These are phyloP conservation scores for Ceratina australensis DNA, from an alignment of 1,140 invertebrate species.

Conservation along the genomic window DNA sequence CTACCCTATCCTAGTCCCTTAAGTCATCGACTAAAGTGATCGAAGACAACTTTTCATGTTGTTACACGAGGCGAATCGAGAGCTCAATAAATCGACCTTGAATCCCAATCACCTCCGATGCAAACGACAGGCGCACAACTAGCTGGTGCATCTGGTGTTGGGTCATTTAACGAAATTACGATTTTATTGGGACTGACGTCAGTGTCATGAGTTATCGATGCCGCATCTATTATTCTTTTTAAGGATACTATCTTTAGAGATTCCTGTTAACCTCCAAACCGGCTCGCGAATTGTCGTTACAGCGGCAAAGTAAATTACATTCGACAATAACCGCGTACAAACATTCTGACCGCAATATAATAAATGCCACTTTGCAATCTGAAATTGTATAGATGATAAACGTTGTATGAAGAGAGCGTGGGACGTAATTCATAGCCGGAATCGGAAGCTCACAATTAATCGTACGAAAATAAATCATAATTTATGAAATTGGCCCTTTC, in stretches of 20 bases:
- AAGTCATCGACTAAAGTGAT: conserved; percentile 52
- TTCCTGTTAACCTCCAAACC: conserved; percentile 22
- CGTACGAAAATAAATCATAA: background rate
- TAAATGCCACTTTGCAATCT: background rate
- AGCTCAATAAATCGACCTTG: conserved; percentile 65
- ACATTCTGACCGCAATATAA: background rate
- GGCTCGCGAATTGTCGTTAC: background rate
- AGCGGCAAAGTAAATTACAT: too few species aligned
- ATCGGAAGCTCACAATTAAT: background rate
- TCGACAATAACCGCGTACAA: background rate
- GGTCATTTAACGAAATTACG: conserved; percentile 62
- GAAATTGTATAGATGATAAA: background rate
- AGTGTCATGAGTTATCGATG: conserved; percentile 61
- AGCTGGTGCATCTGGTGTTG: conserved; percentile 57
- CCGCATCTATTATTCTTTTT: conserved; percentile 39
- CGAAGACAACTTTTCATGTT: conserved; percentile 15
- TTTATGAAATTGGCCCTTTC: too few species aligned
- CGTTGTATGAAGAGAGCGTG: background rate
- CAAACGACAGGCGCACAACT: conserved; percentile 44
- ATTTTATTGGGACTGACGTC: conserved; percentile 70
- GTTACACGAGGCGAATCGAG: conserved; percentile 13
- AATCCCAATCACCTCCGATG: conserved; percentile 46
- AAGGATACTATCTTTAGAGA: conserved; percentile 42
- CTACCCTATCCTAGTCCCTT: background rate
- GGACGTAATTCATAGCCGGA: background rate